Evolutionary conservation across 2,797 vertebrate genomes (phyloP), one percentile per base, ranked within the genome.

Genomic region (Psittacula echo): DNA sequence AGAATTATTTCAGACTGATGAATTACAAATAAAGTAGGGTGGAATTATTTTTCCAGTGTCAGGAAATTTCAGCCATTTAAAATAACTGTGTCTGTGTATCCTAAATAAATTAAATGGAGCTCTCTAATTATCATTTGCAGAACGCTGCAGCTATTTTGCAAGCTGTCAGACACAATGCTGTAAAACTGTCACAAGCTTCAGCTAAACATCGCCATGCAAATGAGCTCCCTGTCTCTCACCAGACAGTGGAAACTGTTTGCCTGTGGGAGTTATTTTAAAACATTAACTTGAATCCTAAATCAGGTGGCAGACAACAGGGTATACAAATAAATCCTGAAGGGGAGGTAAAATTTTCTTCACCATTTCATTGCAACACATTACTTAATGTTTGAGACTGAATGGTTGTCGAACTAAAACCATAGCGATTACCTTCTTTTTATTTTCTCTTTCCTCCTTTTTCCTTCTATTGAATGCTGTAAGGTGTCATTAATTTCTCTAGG

Each of bases 11-110:
- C 51, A 87, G 48, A 56, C 29, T 74, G 78, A 85, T 41, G 30
- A 85, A 83, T 73, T 87, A 76, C 54, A 79, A 79, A 53, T 64
- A 34, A 84, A 77, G 26, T 37, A 61, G 26, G 5, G 10, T 76
- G 8, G 13, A 91, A 82, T 90, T 89, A 79, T 54, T 70, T 93
- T 82, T 79, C 81, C 26, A 71, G 16, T 13, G 9, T 56, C 48
- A 87, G 61, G 65, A 32, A 93, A 74, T 85, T 96, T 89, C 61
- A 85, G 13, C 45, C 51, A 45, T 89, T 92, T 77, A 87, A 89
- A 87, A 89, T 60, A 90, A 89, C 74, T 78, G 15, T 65, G 18
- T 41, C 65, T 83, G 27, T 56, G 37, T 54, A 66, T 87, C 20
- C 42, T 65, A 79, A 81, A 76, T 90, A 81, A 91, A 93, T 87